These are phyloP conservation scores for Epizoanthus illoricatus DNA, from an alignment of 92 coral and sea anemone genomes.

Conservation along the genomic window DNA sequence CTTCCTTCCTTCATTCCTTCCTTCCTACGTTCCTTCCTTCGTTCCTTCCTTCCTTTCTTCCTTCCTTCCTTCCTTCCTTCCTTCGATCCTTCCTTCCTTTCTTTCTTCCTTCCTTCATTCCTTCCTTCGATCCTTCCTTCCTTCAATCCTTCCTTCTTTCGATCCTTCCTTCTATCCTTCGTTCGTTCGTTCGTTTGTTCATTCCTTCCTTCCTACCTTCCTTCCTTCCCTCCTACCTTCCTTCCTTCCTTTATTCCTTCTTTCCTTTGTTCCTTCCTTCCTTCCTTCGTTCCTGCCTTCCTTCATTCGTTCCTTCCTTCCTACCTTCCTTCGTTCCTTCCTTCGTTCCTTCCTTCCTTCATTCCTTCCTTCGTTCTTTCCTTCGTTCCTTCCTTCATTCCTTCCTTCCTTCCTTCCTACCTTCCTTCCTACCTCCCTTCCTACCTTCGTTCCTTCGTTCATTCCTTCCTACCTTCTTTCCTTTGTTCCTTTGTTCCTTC, in stretches of 20 bases:
- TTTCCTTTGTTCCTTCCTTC: not conserved
- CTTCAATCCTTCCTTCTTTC: not conserved
- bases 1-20: not conserved
- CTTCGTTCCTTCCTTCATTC: not conserved
- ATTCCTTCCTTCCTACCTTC: not conserved
- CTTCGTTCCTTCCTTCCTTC: not conserved
- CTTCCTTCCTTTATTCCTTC: conserved; percentile 3
- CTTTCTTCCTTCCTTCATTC: not conserved
- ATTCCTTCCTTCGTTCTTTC: not conserved
- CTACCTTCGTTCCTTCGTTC: too few species aligned
- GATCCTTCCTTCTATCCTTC: not conserved
- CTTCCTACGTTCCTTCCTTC: not conserved
- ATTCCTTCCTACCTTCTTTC: not conserved
- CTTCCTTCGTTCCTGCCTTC: not conserved
- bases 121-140: not conserved
- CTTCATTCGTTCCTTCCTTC: not conserved
- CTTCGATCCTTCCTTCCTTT: too few species aligned
- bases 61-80: not conserved
- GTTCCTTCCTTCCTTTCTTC: not conserved
- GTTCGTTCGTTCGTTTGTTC: not conserved
- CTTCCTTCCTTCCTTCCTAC: not conserved
- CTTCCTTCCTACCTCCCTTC: conserved; percentile 7
- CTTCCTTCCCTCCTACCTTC: not conserved
- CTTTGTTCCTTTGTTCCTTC: not conserved
- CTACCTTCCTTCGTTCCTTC: not conserved